Base-by-base conservation (phyloP, 2,797 vertebrate genomes). In the Silurus aristotelis region DNA sequence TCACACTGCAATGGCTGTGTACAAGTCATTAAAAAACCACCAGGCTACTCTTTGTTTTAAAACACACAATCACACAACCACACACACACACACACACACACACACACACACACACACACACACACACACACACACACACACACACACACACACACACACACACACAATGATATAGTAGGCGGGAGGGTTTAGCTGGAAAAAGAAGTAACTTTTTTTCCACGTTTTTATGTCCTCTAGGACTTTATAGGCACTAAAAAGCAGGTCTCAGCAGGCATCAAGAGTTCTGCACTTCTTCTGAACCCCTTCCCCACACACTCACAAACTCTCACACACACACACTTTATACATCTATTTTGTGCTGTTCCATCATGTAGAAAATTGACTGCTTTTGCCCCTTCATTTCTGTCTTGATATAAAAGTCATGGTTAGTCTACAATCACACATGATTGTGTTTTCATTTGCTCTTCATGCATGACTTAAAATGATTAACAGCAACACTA, bases 21-120 rank as follows among this genome's bases (percentile, higher is more conserved):
- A 85, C 66, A 64, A 81, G 84, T 79, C 61, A 46, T 25, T 83
- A 43, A 87, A 86, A 84, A 56, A n/a, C 80, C 38, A 64, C 17
- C 56, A 61, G 82, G 58, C 55, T 80, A 60, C 27, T 70, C 71
- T 87, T 89, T 85, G 83, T 87, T 87, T 86, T 79, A 80, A 64
- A 82, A 67, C 25, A 81, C 20, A 60, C 25, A 61, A 52, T 63
- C 72, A 43, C 56, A 46, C 70, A 82, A 60, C 72, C 19, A 64
- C 31, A 68, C 14, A 6, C 5, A 72, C 12, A 48, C 9, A 71
- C 38, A 46, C 64, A 66, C 31, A 71, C 71, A 73, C 71, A 14
- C 27, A 27, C 27, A 27, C 27, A 27, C 27, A 27, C 55, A 56
- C 55, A 56, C 55, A 56, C 7, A 12, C 38, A 38, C 48, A 55